Evolutionary conservation across 2,113 vertebrate genomes (phyloP), one percentile per base, ranked within the genome.

Genomic region (Candoia aspera): DNA sequence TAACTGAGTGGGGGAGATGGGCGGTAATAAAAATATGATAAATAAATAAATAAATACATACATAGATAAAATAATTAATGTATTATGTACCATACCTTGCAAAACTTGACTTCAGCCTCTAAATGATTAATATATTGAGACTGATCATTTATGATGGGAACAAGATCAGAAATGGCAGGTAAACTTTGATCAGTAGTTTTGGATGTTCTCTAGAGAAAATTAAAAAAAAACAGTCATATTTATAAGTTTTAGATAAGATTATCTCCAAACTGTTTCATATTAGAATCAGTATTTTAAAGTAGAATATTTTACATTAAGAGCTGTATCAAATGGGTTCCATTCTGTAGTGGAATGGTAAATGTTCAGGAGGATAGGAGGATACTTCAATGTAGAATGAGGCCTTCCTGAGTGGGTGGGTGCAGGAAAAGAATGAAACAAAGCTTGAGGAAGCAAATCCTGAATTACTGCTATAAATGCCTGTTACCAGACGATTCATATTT

Each of bases 31-130:
- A n/a, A n/a, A n/a, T n/a, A n/a, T n/a, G n/a, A n/a, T n/a, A n/a
- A n/a, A n/a, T n/a, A n/a, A n/a, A n/a, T n/a, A n/a, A n/a, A n/a
- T n/a, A n/a, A n/a, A n/a, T n/a, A n/a, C n/a, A n/a, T n/a, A n/a
- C n/a, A n/a, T n/a, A n/a, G n/a, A n/a, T n/a, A n/a, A n/a, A n/a
- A n/a, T n/a, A n/a, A n/a, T n/a, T n/a, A n/a, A 96, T 95, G 79
- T 60, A 91, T 1, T 0, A 84, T 83, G 19, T 64, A 12, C 58
- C 87, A 90, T 95, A 99, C 99, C 98, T 99, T 99, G 96, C 97
- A 99, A 96, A 99, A 98, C 89, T 98, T 99, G 93, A 99, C 98
- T 96, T 99, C 98, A n/a, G 98, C 98, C 95, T 99, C 99, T 96
- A 99, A 98, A 93, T 99, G 99, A 37, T 98, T 98, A 93, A 99